Evolutionary conservation across 1,140 invertebrate genomes (phyloP).

Genomic region (Drosophila quadrilineata): DNA sequence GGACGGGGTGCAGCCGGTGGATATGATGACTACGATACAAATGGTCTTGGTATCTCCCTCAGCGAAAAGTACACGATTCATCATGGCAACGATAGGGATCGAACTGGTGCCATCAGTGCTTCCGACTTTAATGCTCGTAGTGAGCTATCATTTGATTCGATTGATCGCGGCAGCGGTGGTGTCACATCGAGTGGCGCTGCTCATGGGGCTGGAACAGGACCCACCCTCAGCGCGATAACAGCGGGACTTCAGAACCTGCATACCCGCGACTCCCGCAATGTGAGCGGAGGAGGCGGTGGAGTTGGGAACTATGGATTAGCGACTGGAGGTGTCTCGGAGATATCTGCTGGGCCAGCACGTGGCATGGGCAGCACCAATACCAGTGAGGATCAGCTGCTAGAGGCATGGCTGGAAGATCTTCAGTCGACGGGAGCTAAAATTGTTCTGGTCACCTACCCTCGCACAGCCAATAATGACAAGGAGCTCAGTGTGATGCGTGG

Average conservation of each 20-base stretch:
- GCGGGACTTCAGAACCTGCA: constrained; percentile 70
- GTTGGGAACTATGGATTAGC: constrained; percentile 27
- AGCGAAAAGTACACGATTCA: constrained; percentile 73
- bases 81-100: constrained; percentile 71
- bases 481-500: constrained; percentile 97
- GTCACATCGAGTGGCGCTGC: background rate
- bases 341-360: constrained; percentile 22
- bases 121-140: constrained; percentile 84
- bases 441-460: constrained; percentile 96
- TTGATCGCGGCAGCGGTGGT: constrained; percentile 83
- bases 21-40: constrained; percentile 60
- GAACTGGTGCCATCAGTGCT: constrained; percentile 60
- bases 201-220: constrained; percentile 31
- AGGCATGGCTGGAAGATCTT: constrained; percentile 89
- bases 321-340: constrained; percentile 45
- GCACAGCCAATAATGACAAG: constrained; percentile 98
- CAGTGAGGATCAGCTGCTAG: constrained; percentile 68
- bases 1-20: constrained; percentile 36
- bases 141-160: constrained; percentile 89
- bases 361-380: constrained; percentile 34
- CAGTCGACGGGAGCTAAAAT: constrained; percentile 89
- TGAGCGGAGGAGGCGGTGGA: constrained; percentile 25
- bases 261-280: constrained; percentile 50
- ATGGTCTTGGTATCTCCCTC: constrained; percentile 59
- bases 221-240: constrained; percentile 60